Conservation (phyloP, 2,113 vertebrate genomes). For the Stomatorhinus ivindoensis region DNA sequence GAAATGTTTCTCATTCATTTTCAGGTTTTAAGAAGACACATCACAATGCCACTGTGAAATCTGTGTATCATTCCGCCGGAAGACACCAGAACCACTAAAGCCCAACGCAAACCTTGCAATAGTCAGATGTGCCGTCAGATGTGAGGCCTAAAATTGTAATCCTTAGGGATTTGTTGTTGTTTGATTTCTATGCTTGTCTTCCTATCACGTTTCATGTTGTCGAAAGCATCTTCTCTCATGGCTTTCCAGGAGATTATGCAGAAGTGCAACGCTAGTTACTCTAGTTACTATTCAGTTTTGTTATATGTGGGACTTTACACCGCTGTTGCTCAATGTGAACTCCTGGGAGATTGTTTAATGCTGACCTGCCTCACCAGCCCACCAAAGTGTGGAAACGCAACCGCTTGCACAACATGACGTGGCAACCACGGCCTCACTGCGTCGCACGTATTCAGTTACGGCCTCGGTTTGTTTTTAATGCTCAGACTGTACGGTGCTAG, state of each 20-base stretch:
- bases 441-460: neutral
- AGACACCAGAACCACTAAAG: no score
- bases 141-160: neutral
- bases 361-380: neutral
- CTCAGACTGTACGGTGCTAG: neutral
- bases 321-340: neutral
- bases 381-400: neutral
- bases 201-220: neutral
- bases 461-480: neutral
- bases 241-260: conserved; percentile 15
- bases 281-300: neutral
- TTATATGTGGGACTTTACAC: neutral
- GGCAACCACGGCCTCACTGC: neutral
- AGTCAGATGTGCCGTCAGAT: neutral
- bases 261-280: neutral
- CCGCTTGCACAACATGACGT: neutral
- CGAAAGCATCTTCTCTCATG: neutral
- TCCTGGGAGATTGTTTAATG: neutral
- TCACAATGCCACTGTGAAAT: neutral
- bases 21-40: neutral
- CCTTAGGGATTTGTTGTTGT: neutral
- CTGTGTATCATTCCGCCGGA: neutral
- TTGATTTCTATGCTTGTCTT: neutral
- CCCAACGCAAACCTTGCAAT: neutral
- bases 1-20: neutral